Percentiles rank a stretch among this genome's conserved stretches.
These are phyloP conservation scores for Periparus ater DNA, from an alignment of 2,797 vertebrate species.

Conservation along the genomic window DNA sequence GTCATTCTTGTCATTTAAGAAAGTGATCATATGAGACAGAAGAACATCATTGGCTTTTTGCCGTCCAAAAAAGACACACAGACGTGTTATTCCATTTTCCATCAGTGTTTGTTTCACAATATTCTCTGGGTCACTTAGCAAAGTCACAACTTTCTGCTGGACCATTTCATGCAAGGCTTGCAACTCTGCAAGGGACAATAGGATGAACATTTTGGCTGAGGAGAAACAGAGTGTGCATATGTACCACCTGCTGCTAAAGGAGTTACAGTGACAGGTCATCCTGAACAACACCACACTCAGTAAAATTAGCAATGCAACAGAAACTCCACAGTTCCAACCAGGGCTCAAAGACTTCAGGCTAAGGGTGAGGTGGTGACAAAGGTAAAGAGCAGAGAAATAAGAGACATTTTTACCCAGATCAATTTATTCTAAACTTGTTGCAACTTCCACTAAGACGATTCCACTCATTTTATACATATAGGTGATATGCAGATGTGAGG, in stretches of 20 bases:
- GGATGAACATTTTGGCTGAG: not conserved
- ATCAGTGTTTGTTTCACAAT: conserved; percentile 97
- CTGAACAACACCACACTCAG: fast-evolving
- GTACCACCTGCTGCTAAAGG: not conserved
- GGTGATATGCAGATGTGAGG: not conserved
- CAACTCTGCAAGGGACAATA: conserved; percentile 80
- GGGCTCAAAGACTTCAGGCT: not conserved
- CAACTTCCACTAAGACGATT: not conserved
- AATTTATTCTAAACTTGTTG: not conserved
- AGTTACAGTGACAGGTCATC: not conserved
- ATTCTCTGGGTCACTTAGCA: conserved; percentile 97
- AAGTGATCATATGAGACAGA: conserved; percentile 98
- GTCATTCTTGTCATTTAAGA: conserved; percentile 98
- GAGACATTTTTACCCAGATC: not conserved
- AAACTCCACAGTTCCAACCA: not conserved
- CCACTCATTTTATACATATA: not conserved
- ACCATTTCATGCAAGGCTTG: conserved; percentile 99
- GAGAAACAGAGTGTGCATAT: fast-evolving
- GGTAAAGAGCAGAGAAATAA: not conserved
- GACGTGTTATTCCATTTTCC: conserved; percentile 97
- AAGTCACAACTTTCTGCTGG: conserved; percentile 98
- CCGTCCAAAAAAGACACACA: conserved; percentile 97
- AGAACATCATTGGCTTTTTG: conserved; percentile 98
- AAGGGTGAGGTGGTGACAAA: not conserved
- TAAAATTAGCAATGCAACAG: not conserved